Conservation (phyloP, 37 sponge, comb jelly and placozoan species). For the Mnemiopsis leidyi region DNA sequence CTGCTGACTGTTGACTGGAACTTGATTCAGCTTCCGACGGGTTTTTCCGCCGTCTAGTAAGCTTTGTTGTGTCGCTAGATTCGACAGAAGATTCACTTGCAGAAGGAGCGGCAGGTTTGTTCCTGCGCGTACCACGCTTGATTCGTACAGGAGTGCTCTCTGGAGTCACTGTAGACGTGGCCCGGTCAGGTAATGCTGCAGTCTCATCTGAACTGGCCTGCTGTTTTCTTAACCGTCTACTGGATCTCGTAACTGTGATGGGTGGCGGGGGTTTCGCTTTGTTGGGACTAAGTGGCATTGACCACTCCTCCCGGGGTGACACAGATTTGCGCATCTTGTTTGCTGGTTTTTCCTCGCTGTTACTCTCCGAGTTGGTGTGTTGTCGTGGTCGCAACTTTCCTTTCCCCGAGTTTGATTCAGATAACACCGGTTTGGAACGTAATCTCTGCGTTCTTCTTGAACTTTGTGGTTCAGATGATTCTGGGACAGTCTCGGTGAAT, state of each 20-base stretch:
- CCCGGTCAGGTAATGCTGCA: too few species aligned
- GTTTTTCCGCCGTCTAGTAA: background rate
- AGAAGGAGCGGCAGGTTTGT: background rate
- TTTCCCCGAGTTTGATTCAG: too few species aligned
- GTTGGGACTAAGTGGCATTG: background rate
- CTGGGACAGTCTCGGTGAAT: background rate
- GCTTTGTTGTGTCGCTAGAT: background rate
- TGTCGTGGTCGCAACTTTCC: background rate
- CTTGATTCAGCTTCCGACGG: background rate
- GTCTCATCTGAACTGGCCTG: too few species aligned
- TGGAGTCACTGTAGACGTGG: background rate
- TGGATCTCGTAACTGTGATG: background rate
- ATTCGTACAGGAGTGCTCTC: background rate
- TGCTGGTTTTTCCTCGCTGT: slow-evolving; percentile 12
- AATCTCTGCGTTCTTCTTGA: too few species aligned
- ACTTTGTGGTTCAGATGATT: too few species aligned
- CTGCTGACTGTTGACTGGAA: background rate
- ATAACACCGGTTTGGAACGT: too few species aligned
- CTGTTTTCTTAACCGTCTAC: background rate
- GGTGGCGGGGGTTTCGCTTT: background rate
- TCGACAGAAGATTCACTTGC: background rate
- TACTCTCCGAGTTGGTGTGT: background rate
- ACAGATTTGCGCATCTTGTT: background rate
- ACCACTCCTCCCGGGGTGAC: background rate
- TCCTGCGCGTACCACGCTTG: background rate